Conservation (phyloP, 2,113 vertebrate genomes). For the Brachirus orientalis region DNA sequence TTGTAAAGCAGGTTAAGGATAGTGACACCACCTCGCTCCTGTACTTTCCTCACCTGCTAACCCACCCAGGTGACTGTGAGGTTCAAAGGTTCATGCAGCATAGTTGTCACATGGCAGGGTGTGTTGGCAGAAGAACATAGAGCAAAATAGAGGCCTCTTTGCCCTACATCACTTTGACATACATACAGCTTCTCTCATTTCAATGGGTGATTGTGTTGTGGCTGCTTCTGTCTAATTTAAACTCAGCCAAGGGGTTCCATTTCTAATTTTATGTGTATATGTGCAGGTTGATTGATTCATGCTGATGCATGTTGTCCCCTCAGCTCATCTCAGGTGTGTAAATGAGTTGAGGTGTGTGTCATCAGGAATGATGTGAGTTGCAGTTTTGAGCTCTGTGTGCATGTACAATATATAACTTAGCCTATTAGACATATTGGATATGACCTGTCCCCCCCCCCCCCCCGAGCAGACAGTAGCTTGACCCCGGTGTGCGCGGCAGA, state of each 20-base stretch:
- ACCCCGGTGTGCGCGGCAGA: constrained; percentile 54
- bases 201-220: constrained; percentile 31
- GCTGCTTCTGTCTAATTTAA: constrained; percentile 37
- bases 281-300: constrained; percentile 18
- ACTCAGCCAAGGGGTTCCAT: constrained; percentile 13
- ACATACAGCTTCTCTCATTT: constrained; percentile 26
- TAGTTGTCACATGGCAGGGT: constrained; percentile 45
- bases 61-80: constrained; percentile 59
- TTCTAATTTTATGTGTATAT: constrained; percentile 37
- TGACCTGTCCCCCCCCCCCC: constrained; percentile 65
- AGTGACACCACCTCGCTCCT: constrained; percentile 63
- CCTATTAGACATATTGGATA: constrained; percentile 58
- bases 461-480: constrained; percentile 50
- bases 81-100: constrained; percentile 72
- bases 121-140: constrained; percentile 34
- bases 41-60: constrained; percentile 70
- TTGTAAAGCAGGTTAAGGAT: constrained; percentile 77
- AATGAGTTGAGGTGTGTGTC: too few relatives aligned
- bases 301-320: background rate
- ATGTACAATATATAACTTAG: constrained; percentile 6
- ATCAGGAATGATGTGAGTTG: constrained; percentile 27
- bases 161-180: constrained; percentile 39
- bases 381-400: constrained; percentile 38
- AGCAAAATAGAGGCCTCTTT: constrained; percentile 14
- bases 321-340: too few relatives aligned